phyloP scores from a whole-genome alignment of 1,140 invertebrate genomes.

The Solenopsis fugax region DNA sequence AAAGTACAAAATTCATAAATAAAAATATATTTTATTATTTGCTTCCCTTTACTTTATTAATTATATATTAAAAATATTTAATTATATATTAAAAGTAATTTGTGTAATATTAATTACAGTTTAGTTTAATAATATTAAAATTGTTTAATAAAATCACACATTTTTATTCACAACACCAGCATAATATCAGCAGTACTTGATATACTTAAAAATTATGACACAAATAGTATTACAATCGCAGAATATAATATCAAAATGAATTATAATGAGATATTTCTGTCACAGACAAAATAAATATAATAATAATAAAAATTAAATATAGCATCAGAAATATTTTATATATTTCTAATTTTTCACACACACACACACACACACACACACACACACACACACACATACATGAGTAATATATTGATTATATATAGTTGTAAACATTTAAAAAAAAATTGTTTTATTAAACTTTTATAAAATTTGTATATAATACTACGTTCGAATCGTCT shows the following conservation, averaged over 20 bases:
- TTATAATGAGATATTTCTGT: background rate
- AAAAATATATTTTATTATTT: conserved; percentile 16
- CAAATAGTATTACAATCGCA: conserved; percentile 9
- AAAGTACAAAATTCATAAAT: background rate
- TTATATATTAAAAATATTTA: conserved; percentile 3
- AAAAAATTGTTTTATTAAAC: conserved; percentile 1
- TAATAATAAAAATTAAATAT: conserved; percentile 19
- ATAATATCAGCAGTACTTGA: background rate
- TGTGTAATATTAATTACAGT: background rate
- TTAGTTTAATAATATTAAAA: conserved; percentile 22
- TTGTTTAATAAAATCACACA: background rate
- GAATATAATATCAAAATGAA: background rate
- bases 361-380: background rate
- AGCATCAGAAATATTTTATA: background rate
- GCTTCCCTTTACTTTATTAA: background rate
- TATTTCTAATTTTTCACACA: background rate
- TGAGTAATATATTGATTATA: background rate
- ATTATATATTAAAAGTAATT: background rate
- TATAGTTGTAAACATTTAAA: background rate
- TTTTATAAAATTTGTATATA: conserved; percentile 21
- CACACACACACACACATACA: background rate
- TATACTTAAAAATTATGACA: conserved; percentile 5
- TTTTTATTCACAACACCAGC: background rate
- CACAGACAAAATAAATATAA: background rate
- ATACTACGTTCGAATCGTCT: background rate